A percentile compares a stretch with the other conserved stretches of the same genome.
Evolutionary conservation across 2,888 invertebrate species (phyloP).

Genomic region (Brachylomia viminalis): DNA sequence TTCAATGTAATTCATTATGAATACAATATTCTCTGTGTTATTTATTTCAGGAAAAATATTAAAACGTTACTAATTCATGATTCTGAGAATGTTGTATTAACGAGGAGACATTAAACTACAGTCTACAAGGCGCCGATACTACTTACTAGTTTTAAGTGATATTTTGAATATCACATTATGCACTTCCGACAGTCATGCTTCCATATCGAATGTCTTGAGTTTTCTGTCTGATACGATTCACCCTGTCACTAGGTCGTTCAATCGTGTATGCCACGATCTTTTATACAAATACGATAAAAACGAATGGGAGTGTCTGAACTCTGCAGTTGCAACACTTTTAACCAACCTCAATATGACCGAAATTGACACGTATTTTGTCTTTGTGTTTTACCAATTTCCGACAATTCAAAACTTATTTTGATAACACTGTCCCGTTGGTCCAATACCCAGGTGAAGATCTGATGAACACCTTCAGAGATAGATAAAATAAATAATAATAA

Average conservation of each 20-base stretch:
- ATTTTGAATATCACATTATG: slow-evolving; percentile 36
- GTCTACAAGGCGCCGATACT: background rate
- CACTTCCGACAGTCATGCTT: slow-evolving; percentile 15
- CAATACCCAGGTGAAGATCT: background rate
- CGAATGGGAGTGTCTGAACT: slow-evolving; percentile 21
- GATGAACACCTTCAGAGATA: no score
- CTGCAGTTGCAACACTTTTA: slow-evolving; percentile 7
- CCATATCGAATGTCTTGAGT: slow-evolving; percentile 26
- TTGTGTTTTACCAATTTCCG: background rate
- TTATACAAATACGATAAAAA: slow-evolving; percentile 30
- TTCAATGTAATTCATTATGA: background rate
- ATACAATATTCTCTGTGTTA: no score
- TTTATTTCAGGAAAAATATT: background rate
- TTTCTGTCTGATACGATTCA: slow-evolving; percentile 38
- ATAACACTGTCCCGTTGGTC: no score
- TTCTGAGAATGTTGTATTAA: background rate
- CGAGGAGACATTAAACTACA: background rate
- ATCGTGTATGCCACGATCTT: slow-evolving; percentile 48
- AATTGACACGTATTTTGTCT: background rate
- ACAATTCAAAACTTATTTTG: background rate
- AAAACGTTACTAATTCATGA: background rate
- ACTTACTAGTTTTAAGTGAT: background rate
- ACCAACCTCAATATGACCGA: background rate
- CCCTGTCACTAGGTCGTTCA: slow-evolving; percentile 34
- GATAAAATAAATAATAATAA: background rate